These are phyloP conservation scores for Troilus luridus DNA, from an alignment of 2,888 invertebrate species.

Conservation along the genomic window DNA sequence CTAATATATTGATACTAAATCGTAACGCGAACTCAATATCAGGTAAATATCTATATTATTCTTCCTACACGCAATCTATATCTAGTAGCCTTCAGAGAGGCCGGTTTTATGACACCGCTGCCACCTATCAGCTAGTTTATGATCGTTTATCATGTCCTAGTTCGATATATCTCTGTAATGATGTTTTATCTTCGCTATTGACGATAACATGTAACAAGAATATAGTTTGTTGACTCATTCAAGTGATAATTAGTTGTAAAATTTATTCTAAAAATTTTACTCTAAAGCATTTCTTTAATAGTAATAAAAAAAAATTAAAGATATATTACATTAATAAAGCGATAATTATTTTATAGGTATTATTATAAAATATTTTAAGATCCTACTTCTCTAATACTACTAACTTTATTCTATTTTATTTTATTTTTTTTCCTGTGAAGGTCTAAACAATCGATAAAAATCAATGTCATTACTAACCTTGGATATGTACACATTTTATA, in stretches of 20 bases:
- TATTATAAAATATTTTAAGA: too few species aligned
- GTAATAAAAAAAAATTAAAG: too few species aligned
- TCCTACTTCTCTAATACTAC: too few species aligned
- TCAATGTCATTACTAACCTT: too few species aligned
- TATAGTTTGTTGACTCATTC: background rate
- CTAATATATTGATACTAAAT: too few species aligned
- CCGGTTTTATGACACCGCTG: background rate
- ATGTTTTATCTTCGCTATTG: background rate
- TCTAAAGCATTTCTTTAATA: background rate
- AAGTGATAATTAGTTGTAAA: background rate
- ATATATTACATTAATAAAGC: too few species aligned
- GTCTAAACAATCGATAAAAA: too few species aligned
- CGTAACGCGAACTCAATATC: too few species aligned
- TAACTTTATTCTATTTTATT: too few species aligned
- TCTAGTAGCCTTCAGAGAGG: background rate
- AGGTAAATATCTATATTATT: background rate
- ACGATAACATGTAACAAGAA: background rate
- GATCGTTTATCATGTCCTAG: background rate
- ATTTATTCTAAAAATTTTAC: background rate
- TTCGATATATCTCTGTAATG: background rate
- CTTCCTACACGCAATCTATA: background rate
- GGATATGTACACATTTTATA: too few species aligned
- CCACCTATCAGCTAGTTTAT: background rate
- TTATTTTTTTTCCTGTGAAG: too few species aligned
- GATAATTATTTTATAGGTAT: too few species aligned